Evolutionary conservation across 2,888 invertebrate species (phyloP), one percentile per base, ranked within the genome.

Genomic region (Branchipolynoe longqiensis): DNA sequence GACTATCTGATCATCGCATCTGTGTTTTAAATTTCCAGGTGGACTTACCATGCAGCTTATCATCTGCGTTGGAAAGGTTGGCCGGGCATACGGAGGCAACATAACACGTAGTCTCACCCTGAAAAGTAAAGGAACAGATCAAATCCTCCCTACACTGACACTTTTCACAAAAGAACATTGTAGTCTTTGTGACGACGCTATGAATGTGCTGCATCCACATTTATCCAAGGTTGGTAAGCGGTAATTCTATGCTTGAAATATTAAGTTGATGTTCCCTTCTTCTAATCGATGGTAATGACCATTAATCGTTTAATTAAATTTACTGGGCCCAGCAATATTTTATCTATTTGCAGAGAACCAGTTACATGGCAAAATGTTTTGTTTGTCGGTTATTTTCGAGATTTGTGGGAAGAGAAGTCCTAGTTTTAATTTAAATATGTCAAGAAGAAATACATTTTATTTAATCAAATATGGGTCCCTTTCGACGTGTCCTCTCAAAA

Each of bases 91-190:
- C n/a, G n/a, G n/a, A n/a, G n/a, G n/a, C n/a, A n/a, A n/a, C n/a
- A n/a, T n/a, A n/a, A n/a, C n/a, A n/a, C n/a, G n/a, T n/a, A n/a
- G n/a, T n/a, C n/a, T n/a, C n/a, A n/a, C n/a, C n/a, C n/a, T n/a
- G n/a, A n/a, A n/a, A n/a, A n/a, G n/a, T n/a, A n/a, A n/a, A n/a
- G n/a, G n/a, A n/a, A n/a, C n/a, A n/a, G n/a, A n/a, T n/a, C n/a
- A n/a, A n/a, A n/a, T n/a, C n/a, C 40, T 6, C 22, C 97, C 97
- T 54, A 94, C 95, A 86, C 92, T 98, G 89, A 97, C 96, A 14
- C 94, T 98, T 86, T 98, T 96, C 92, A 97, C 98, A 25, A 97
- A 96, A 94, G 95, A 96, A 90, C 96, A 96, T 0, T 98, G 98
- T 92, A 95, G 96, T 8, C 94, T 98, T 58, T 98, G 98, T 94